Conservation (phyloP, 2,113 vertebrate species). For the Nymphicus hollandicus region DNA sequence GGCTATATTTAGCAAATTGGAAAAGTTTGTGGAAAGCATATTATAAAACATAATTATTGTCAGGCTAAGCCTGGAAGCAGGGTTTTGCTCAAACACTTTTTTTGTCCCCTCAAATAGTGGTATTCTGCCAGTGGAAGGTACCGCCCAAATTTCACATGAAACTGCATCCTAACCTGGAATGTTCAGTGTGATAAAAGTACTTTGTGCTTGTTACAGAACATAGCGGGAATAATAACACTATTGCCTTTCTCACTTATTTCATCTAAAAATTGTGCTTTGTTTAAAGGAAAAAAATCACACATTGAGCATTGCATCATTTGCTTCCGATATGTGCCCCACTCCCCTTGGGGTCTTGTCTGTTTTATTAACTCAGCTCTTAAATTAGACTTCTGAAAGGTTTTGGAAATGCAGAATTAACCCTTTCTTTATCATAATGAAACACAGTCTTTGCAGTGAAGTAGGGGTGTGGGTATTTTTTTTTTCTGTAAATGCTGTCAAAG, state of each 20-base stretch:
- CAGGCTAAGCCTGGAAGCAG: background rate
- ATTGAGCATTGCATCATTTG: background rate
- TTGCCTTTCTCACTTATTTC: background rate
- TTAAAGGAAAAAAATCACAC: background rate
- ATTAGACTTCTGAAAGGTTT: background rate
- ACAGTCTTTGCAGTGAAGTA: background rate
- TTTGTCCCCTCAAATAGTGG: too few species aligned
- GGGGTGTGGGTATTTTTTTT: background rate
- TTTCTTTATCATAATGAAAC: background rate
- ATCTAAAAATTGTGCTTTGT: background rate
- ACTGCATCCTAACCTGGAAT: background rate
- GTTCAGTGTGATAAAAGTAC: background rate
- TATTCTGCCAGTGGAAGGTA: background rate
- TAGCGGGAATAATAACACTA: background rate
- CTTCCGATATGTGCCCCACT: background rate
- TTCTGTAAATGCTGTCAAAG: background rate
- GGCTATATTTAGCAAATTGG: background rate
- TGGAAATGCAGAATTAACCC: background rate
- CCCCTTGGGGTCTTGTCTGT: background rate
- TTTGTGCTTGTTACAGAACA: background rate
- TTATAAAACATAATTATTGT: background rate
- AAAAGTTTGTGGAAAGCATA: background rate
- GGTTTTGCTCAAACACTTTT: background rate
- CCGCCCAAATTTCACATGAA: background rate
- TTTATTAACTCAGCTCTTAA: background rate